Base-by-base conservation (phyloP, 1,140 invertebrate genomes). In the Pachypeltis micranthus region DNA sequence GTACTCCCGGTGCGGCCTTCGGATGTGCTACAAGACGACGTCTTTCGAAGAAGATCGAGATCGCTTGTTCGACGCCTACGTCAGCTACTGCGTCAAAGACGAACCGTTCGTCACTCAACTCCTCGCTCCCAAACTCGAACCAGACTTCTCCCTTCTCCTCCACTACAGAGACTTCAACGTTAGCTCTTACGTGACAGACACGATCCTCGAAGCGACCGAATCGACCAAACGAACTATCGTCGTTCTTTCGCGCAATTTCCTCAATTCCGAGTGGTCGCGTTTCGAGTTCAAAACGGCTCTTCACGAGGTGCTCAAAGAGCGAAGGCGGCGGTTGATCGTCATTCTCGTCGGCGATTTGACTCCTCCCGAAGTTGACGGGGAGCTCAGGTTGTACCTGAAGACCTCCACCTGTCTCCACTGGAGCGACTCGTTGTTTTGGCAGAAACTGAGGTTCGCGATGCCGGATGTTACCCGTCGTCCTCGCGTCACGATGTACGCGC, bases 401-500 rank as follows among this genome's bases (percentile, higher is more conserved):
- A 91, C 89, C 14, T 90, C 90, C 76, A 92, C 90, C 72, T 89
- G 84, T 76, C 85, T 95, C 69, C 86, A 91, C 71, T 93, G 90
- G 88, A 90, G 88, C 62, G 92, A 95, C 77, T 87, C 90, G 72
- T 83, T 89, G 69, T 96, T 96, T 77, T 96, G 93, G 93, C 85
- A 93, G 71, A 95, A 95, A 76, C 78, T 97, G 57, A 83, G 88
- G 69, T 93, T 91, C 70, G 88, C 90, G 23, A 85, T 96, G 84
- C 92, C 93, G 34, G 86, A 90, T 70, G 80, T 84, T 2, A 71
- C 59, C 1, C 24, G 25, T 71, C 73, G 47, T 69, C 74, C 23
- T 63, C 63, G 44, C 62, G 23, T 68, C 63, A 19, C 31, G 44
- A 54, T 47, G 31, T 51, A 55, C 54, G 28, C 44, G 19, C 59